Conservation (phyloP, 2,797 vertebrate species). For the Catostomus latipinnis region DNA sequence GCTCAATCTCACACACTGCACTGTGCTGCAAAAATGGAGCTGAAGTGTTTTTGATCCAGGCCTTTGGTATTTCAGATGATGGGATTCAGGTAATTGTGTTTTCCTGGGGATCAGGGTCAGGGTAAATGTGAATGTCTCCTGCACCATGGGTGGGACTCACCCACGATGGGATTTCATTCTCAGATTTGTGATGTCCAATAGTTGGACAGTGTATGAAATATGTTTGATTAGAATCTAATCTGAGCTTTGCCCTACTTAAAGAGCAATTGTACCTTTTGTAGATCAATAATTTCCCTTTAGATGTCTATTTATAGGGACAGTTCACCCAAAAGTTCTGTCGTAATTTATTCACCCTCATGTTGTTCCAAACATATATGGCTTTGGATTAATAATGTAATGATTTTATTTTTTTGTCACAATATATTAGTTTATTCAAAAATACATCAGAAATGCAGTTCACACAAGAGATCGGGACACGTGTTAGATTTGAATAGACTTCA, state of each 20-base stretch:
- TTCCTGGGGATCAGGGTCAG: constrained; percentile 33
- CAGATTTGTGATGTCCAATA: constrained; percentile 4
- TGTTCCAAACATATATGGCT: too few relatives aligned
- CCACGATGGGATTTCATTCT: constrained; percentile 16
- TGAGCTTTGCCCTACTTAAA: neutral
- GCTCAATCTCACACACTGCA: constrained; percentile 51
- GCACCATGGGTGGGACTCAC: constrained; percentile 33
- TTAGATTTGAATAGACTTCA: too few relatives aligned
- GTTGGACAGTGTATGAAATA: neutral
- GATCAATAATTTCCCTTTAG: neutral
- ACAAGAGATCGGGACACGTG: too few relatives aligned
- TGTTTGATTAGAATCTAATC: neutral
- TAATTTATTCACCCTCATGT: too few relatives aligned
- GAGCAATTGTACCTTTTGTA: neutral
- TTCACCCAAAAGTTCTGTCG: too few relatives aligned
- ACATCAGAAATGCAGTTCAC: too few relatives aligned
- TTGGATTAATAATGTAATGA: too few relatives aligned
- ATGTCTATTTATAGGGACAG: too few relatives aligned
- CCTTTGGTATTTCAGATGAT: constrained; percentile 54
- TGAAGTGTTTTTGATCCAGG: constrained; percentile 38
- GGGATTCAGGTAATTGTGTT: constrained; percentile 45
- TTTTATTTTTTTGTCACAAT: too few relatives aligned
- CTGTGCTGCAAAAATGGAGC: constrained; percentile 34
- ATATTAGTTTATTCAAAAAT: too few relatives aligned
- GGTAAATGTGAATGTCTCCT: constrained; percentile 42